These are phyloP conservation scores for Drosophila ananassae DNA, from an alignment of 1,140 invertebrate species.

Conservation along the genomic window DNA sequence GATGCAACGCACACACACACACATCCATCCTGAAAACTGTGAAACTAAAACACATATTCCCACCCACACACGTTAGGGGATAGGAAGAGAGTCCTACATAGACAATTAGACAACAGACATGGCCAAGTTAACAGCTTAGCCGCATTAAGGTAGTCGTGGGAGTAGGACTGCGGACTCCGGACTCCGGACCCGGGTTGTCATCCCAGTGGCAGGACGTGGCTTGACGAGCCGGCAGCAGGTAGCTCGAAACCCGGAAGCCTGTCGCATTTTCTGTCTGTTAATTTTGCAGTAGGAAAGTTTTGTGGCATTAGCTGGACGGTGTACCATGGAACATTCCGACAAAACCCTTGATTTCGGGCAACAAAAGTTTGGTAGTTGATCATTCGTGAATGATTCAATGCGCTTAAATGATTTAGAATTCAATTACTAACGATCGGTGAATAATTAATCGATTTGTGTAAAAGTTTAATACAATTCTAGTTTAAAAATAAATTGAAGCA, in stretches of 20 bases:
- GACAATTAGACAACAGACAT: conserved; percentile 58
- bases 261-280: conserved; percentile 61
- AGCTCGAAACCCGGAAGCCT: conserved; percentile 59
- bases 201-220: conserved; percentile 25
- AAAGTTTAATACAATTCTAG: no score
- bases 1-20: conserved; percentile 20
- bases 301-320: conserved; percentile 20
- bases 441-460: no score
- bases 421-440: neutral
- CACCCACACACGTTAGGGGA: conserved; percentile 11
- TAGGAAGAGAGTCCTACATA: conserved; percentile 43
- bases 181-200: conserved; percentile 2
- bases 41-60: neutral
- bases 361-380: neutral
- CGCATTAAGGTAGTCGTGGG: conserved; percentile 32
- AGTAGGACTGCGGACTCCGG: conserved; percentile 1
- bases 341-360: neutral
- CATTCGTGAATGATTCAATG: neutral
- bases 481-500: no score
- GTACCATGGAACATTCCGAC: conserved; percentile 20
- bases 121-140: conserved; percentile 64
- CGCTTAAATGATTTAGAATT: neutral
- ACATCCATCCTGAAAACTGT: conserved; percentile 9
- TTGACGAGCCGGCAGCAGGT: conserved; percentile 28
- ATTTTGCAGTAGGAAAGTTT: conserved; percentile 59